Evolutionary conservation across 2,797 vertebrate genomes (phyloP).

Genomic region (Myotis vivesi): DNA sequence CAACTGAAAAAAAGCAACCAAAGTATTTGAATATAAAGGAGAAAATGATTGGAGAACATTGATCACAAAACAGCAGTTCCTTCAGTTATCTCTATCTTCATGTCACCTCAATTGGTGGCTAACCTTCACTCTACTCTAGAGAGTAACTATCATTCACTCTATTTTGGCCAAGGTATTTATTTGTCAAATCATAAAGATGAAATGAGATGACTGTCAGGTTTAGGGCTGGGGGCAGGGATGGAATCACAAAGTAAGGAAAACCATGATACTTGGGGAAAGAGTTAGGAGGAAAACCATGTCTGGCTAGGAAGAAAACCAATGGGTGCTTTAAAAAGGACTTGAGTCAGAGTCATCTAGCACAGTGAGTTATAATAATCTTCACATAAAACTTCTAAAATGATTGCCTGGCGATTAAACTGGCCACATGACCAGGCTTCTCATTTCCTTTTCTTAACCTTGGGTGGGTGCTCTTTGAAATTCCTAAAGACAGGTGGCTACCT

Average conservation of each 20-base stretch:
- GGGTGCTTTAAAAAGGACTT: not conserved
- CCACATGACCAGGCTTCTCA: not conserved
- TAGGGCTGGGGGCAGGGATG: not conserved
- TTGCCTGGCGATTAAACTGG: not conserved
- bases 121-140: not conserved
- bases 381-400: not conserved
- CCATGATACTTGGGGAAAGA: not conserved
- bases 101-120: not conserved
- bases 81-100: not conserved
- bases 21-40: not conserved
- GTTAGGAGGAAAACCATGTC: not conserved
- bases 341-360: constrained; percentile 17
- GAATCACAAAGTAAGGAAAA: not conserved
- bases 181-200: constrained; percentile 11
- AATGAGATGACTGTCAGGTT: not conserved
- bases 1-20: not conserved
- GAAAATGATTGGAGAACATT: not conserved
- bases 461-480: not conserved
- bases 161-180: not conserved
- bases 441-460: constrained; percentile 31
- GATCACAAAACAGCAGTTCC: not conserved
- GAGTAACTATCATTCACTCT: not conserved
- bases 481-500: not conserved
- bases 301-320: not conserved
- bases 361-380: not conserved